Base-by-base conservation (phyloP, 2,888 invertebrate species). In the Eilema sororculum region DNA sequence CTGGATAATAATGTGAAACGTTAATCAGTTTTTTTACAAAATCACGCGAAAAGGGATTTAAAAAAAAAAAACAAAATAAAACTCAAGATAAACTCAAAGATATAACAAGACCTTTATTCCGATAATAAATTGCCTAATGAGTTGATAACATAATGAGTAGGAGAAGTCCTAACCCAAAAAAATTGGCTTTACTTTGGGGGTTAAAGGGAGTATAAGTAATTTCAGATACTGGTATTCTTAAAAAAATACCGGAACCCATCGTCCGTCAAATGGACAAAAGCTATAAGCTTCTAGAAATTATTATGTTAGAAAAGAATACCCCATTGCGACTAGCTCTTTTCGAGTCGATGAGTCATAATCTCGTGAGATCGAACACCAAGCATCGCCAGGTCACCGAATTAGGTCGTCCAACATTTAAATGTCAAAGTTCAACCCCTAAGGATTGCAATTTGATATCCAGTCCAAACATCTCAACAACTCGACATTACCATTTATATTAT, bases 351-450 rank as follows among this genome's bases (percentile, higher is more conserved):
- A 65, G 16, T 62, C 37, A 62, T 41, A 41, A 62, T 24, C 5
- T 57, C 52, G 24, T 28, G n/a, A n/a, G 0, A 41, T 66, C 66
- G 66, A 57, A 57, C 16, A 64, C 64, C 20, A 57, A 56, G 57
- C 56, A 33, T 57, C 16, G 65, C 3, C n/a, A 66, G 58, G 70
- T 24, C 70, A 58, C 28, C 20, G 57, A 66, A 62, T 46, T 66
- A 70, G 66, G 70, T 57, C 62, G 58, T 25, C 22, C 60, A 65
- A 20, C 22, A 41, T 37, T 33, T 56, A 41, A 63, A 70, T 66
- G 66, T 58, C 66, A 70, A 56, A 66, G 66, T 57, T 66, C 57
- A 70, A 57, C 28, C 46, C 24, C 30, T 56, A n/a, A 67, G 56
- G 52, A 69, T 13, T n/a, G 52, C n/a, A 57, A 24, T 56, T 16